phyloP scores from a whole-genome alignment of 2,888 invertebrate species.

The Seladonia tumulorum region DNA sequence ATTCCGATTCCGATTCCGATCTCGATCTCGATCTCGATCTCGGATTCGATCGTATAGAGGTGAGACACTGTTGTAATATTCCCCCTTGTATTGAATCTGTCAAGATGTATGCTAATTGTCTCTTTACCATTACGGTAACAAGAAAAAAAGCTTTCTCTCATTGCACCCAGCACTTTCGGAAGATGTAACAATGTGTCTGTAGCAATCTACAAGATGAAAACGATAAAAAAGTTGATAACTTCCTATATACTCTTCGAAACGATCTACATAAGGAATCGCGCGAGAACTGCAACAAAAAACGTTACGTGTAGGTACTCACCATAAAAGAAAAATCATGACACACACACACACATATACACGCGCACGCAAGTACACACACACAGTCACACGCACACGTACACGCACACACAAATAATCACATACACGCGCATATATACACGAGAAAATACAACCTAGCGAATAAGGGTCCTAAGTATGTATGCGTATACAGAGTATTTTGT shows the following conservation, averaged over 20 bases:
- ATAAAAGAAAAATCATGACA: constrained; percentile 39
- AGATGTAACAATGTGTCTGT: constrained; percentile 48
- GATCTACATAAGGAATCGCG: constrained; percentile 45
- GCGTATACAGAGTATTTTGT: constrained; percentile 49
- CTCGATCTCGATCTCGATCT: constrained; percentile 4
- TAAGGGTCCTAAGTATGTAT: constrained; percentile 67
- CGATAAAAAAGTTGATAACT: constrained; percentile 43
- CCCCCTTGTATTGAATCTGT: constrained; percentile 32
- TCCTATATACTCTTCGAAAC: constrained; percentile 54
- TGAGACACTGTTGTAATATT: constrained; percentile 32
- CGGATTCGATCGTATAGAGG: constrained; percentile 33
- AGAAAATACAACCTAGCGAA: constrained; percentile 35
- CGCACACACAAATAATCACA: not conserved
- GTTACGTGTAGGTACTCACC: constrained; percentile 38
- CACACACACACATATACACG: not conserved
- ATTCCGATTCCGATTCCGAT: constrained; percentile 10
- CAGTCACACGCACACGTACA: not conserved
- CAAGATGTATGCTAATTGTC: constrained; percentile 42
- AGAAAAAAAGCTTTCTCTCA: constrained; percentile 52
- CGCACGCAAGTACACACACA: too few species aligned
- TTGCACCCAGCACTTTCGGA: constrained; percentile 52
- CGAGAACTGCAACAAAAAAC: constrained; percentile 40
- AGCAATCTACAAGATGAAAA: constrained; percentile 39
- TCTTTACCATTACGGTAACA: constrained; percentile 40
- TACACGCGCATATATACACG: not conserved